phyloP scores from a whole-genome alignment of 1,140 invertebrate species.

The Pemphigus obesinymphae region DNA sequence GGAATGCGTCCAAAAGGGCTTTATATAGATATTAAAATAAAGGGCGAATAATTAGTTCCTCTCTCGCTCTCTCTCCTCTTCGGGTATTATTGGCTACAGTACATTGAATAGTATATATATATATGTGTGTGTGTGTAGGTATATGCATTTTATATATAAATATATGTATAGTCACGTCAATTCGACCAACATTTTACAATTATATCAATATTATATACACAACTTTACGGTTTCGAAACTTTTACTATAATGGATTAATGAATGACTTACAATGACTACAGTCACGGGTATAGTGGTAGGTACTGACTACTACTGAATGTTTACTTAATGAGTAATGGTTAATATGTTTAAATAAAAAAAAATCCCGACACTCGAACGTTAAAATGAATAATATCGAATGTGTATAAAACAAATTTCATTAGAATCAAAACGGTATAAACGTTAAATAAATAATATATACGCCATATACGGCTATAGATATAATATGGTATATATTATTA shows the following conservation, averaged over 20 bases:
- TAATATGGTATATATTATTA: no score
- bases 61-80: background rate
- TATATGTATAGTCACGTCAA: background rate
- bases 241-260: background rate
- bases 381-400: background rate
- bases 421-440: background rate
- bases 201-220: background rate
- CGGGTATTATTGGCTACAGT: background rate
- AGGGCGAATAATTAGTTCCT: background rate
- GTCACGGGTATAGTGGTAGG: no score
- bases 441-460: background rate
- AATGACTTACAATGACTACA: no score
- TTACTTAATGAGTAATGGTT: no score
- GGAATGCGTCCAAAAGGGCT: conserved; percentile 7
- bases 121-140: no score
- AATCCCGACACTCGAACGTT: background rate
- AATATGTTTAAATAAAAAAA: background rate
- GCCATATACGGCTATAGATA: no score
- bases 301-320: no score
- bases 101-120: background rate
- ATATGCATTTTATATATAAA: background rate
- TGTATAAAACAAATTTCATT: background rate
- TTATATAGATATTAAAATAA: conserved; percentile 31
- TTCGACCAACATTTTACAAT: background rate
- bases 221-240: background rate